Conservation (phyloP, 2,888 invertebrate species). For the Scaptomyza tumidula region DNA sequence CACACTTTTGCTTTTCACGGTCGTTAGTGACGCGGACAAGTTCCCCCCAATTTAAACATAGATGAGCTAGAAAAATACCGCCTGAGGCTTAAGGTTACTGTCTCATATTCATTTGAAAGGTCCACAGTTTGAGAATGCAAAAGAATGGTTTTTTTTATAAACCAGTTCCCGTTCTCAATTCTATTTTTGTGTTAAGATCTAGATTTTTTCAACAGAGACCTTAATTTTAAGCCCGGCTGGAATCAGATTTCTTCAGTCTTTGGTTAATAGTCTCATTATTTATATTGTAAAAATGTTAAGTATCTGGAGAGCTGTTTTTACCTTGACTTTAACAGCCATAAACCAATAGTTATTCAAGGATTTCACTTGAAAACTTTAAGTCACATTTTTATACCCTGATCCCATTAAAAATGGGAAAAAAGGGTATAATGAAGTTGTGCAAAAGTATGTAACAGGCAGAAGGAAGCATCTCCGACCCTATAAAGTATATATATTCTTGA, state of each 20-base stretch:
- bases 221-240: background rate
- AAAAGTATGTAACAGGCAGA: too few relatives aligned
- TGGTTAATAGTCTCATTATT: background rate
- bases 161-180: slow-evolving; percentile 2
- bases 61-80: slow-evolving; percentile 18
- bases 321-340: slow-evolving; percentile 2
- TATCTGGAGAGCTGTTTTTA: background rate
- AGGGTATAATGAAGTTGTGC: too few relatives aligned
- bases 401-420: too few relatives aligned
- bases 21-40: slow-evolving; percentile 63
- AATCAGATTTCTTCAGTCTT: background rate
- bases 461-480: too few relatives aligned
- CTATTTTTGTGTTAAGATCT: background rate
- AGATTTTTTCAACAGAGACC: slow-evolving; percentile 7
- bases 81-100: slow-evolving; percentile 7
- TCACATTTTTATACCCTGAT: background rate
- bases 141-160: slow-evolving; percentile 10
- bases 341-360: slow-evolving; percentile 35
- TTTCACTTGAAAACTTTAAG: slow-evolving; percentile 36
- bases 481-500: too few relatives aligned
- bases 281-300: too few relatives aligned
- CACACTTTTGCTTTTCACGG: slow-evolving; percentile 73
- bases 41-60: slow-evolving; percentile 17
- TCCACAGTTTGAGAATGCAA: background rate
- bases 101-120: slow-evolving; percentile 9